Conservation (phyloP, 1,140 invertebrate species). For the Hyphantria cunea region DNA sequence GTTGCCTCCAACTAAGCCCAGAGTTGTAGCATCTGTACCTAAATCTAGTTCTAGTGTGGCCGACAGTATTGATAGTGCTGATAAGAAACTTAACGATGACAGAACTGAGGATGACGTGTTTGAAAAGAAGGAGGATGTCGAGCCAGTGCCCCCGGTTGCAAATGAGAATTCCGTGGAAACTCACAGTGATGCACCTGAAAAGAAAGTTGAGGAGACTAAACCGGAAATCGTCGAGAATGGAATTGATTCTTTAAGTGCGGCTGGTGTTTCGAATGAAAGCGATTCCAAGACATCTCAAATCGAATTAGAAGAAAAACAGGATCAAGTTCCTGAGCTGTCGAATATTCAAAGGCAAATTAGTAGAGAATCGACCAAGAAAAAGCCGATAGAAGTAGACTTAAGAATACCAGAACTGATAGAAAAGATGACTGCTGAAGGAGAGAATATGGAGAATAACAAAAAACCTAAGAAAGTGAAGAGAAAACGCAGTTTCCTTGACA, state of each 20-base stretch:
- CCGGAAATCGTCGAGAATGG: slow-evolving; percentile 55
- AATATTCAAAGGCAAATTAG: slow-evolving; percentile 56
- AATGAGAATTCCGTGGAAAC: slow-evolving; percentile 22
- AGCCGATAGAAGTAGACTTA: slow-evolving; percentile 54
- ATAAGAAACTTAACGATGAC: slow-evolving; percentile 47
- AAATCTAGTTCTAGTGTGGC: slow-evolving; percentile 66
- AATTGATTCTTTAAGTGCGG: slow-evolving; percentile 26
- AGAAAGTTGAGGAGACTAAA: slow-evolving; percentile 36
- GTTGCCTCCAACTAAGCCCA: slow-evolving; percentile 68
- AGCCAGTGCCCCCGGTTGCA: slow-evolving; percentile 5
- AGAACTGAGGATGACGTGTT: slow-evolving; percentile 65
- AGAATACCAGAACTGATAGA: slow-evolving; percentile 71
- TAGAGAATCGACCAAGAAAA: slow-evolving; percentile 54
- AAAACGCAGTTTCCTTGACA: slow-evolving; percentile 75
- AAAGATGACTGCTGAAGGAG: slow-evolving; percentile 67
- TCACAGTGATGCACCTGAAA: slow-evolving; percentile 19
- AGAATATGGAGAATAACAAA: slow-evolving; percentile 55
- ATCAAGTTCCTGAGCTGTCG: slow-evolving; percentile 64
- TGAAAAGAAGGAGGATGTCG: slow-evolving; percentile 48
- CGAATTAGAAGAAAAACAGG: slow-evolving; percentile 67
- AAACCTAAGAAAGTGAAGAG: slow-evolving; percentile 68
- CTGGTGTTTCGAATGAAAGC: slow-evolving; percentile 31
- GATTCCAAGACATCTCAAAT: slow-evolving; percentile 56
- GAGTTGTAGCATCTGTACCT: slow-evolving; percentile 69
- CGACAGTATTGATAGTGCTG: slow-evolving; percentile 51